Evolutionary conservation across 1,140 invertebrate genomes (phyloP), one percentile per base, ranked within the genome.

Genomic region (Homarus americanus): DNA sequence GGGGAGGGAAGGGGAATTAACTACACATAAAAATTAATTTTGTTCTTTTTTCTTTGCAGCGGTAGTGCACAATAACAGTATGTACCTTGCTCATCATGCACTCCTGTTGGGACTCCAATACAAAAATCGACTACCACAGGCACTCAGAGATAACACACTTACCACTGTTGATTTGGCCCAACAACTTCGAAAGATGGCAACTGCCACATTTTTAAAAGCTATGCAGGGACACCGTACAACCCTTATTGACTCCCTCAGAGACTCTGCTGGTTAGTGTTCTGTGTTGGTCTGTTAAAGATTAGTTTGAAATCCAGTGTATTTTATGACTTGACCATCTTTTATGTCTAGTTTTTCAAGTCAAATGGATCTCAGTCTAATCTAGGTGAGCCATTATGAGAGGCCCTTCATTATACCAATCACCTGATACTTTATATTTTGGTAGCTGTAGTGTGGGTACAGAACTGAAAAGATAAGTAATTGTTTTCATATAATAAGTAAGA

Each of bases 11-110:
- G n/a, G n/a, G n/a, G n/a, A n/a, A n/a, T 49, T 49, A 49, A 15
- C 44, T 49, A 15, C 7, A 49, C 1, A 49, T 49, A 49, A 96
- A 93, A 96, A 96, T 1, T 12, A 32, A n/a, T 63, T 20, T 40
- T 17, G 9, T 66, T 66, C 32, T 92, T 96, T 96, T 92, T 93
- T 88, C 91, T 91, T 93, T 95, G 89, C 95, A 97, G 98, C 97
- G n/a, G 93, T 99, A 32, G 97, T 98, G 93, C 97, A 98, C 94
- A 99, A 99, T 94, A 98, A 99, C 94, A 98, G 97, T 93, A 96
- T 97, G 96, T 99, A 97, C 93, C 95, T 99, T 0, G 96, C 96
- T 0, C 97, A 98, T 94, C 96, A 96, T 93, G 94, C 97, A 41
- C 95, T 96, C 78, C 96, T 95, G 10, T 94, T 96, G 80, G 96